Conservation (phyloP, 2,797 vertebrate species). For the Enteromius fasciolatus region DNA sequence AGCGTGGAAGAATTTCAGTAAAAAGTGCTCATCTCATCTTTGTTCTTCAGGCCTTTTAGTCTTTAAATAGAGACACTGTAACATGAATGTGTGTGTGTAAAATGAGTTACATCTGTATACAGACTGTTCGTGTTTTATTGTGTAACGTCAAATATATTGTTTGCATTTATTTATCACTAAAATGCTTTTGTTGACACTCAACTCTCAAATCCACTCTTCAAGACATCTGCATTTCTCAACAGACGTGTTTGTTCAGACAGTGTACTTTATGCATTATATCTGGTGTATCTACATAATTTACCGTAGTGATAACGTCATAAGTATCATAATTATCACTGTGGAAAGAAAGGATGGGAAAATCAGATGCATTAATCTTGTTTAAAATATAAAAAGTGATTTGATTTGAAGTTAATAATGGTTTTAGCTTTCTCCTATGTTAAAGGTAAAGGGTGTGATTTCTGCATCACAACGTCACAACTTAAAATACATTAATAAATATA, state of each 20-base stretch:
- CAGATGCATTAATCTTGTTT: background rate
- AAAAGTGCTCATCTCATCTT: constrained; percentile 74
- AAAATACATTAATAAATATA: background rate
- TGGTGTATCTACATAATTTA: background rate
- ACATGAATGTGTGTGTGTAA: too few species aligned
- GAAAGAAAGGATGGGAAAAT: background rate
- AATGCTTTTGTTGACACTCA: background rate
- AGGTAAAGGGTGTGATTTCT: background rate
- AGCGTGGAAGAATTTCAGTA: constrained; percentile 69
- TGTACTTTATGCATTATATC: background rate
- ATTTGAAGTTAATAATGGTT: background rate
- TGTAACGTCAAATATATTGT: background rate
- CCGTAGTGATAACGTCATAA: background rate
- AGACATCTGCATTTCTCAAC: background rate
- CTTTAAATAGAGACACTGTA: constrained; percentile 4
- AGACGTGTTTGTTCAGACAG: background rate
- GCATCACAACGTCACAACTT: background rate
- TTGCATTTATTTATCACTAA: background rate
- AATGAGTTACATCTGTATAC: background rate
- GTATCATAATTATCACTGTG: too few species aligned
- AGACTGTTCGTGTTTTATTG: background rate
- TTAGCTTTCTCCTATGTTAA: background rate
- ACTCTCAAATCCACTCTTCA: background rate
- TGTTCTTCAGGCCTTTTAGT: constrained; percentile 76
- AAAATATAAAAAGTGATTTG: background rate